Evolutionary conservation across 2,797 vertebrate species (phyloP).

Genomic region (Microctenopoma stevenorrisi): DNA sequence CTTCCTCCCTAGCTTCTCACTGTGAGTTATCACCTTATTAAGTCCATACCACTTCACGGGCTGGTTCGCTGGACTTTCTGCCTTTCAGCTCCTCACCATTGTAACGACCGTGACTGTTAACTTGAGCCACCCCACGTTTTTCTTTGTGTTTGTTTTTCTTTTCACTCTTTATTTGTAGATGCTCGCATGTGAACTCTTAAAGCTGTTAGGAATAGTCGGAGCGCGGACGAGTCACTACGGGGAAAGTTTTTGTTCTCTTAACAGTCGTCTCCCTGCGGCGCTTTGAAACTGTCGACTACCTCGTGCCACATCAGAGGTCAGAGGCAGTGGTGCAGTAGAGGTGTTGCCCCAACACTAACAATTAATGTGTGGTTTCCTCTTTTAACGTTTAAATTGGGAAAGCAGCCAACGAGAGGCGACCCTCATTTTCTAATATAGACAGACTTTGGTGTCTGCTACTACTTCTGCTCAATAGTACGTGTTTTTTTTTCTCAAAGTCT

Average conservation of each 20-base stretch:
- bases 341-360: slow-evolving; percentile 24
- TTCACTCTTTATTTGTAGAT: slow-evolving; percentile 7
- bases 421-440: slow-evolving; percentile 21
- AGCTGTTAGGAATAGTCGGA: neutral
- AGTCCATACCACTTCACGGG: slow-evolving; percentile 56
- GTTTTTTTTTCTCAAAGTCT: slow-evolving; percentile 5
- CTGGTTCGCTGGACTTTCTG: slow-evolving; percentile 67
- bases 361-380: slow-evolving; percentile 22
- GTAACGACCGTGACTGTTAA: slow-evolving; percentile 75
- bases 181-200: slow-evolving; percentile 18
- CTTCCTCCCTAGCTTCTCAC: slow-evolving; percentile 51
- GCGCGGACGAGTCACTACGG: no score
- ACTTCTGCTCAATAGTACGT: slow-evolving; percentile 5
- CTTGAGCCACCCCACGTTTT: slow-evolving; percentile 4
- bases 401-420: slow-evolving; percentile 2
- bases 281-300: slow-evolving; percentile 42
- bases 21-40: slow-evolving; percentile 72
- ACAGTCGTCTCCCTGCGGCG: slow-evolving; percentile 12
- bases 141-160: neutral
- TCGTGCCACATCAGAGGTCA: slow-evolving; percentile 51
- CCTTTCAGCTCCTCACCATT: slow-evolving; percentile 62
- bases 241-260: neutral
- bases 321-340: slow-evolving; percentile 45
- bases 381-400: slow-evolving; percentile 20
- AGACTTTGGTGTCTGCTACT: slow-evolving; percentile 4